phyloP scores from a whole-genome alignment of 1,140 invertebrate genomes.

The Mactra quadrangularis region DNA sequence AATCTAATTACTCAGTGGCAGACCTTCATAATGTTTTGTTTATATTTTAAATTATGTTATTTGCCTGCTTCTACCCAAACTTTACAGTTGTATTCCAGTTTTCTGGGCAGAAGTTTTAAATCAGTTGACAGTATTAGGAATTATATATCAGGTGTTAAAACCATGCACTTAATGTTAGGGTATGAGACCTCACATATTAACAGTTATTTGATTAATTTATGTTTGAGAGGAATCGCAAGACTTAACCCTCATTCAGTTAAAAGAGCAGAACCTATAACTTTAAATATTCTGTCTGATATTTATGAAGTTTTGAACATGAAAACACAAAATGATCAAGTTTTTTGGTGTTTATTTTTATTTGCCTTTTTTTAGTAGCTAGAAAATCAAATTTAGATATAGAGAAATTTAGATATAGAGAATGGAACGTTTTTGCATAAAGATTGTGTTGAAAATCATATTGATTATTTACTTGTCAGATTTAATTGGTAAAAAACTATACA shows the following conservation, averaged over 20 bases:
- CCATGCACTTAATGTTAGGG: neutral
- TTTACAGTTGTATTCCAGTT: slow-evolving; percentile 5
- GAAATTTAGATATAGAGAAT: slow-evolving; percentile 6
- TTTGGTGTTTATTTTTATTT: too few relatives aligned
- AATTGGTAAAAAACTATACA: slow-evolving; percentile 6
- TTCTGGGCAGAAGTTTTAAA: neutral
- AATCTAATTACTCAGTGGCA: too few relatives aligned
- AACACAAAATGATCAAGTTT: neutral
- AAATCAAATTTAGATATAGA: slow-evolving; percentile 19
- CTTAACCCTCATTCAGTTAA: neutral
- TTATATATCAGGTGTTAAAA: slow-evolving; percentile 8
- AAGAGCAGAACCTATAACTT: slow-evolving; percentile 3
- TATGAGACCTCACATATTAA: neutral
- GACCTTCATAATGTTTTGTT: neutral
- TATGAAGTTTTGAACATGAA: neutral
- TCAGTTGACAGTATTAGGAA: neutral
- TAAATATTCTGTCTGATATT: slow-evolving; percentile 4
- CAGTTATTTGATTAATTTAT: slow-evolving; percentile 5
- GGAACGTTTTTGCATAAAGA: neutral
- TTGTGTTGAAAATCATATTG: neutral
- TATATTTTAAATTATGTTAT: slow-evolving; percentile 6
- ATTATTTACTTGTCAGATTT: slow-evolving; percentile 6
- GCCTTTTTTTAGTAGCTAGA: slow-evolving; percentile 41
- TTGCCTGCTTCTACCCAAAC: slow-evolving; percentile 18
- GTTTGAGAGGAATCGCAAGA: slow-evolving; percentile 4